These are phyloP conservation scores for Byasa hedistus DNA, from an alignment of 2,888 invertebrate species.

Conservation along the genomic window DNA sequence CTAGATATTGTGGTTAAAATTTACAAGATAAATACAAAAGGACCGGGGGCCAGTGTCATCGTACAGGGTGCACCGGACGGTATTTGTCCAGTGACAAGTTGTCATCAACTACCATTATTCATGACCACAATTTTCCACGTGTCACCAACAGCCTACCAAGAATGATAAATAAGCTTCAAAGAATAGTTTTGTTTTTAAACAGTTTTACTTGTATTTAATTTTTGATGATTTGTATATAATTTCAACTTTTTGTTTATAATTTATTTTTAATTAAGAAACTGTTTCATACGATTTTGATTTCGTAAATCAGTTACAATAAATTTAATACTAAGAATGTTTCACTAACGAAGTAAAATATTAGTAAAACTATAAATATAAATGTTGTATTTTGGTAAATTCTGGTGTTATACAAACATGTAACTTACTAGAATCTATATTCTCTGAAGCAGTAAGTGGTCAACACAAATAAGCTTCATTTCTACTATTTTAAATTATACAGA, in stretches of 20 bases:
- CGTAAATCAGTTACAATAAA: no score
- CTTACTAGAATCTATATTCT: no score
- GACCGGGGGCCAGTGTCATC: slow-evolving; percentile 30
- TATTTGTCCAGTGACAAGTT: slow-evolving; percentile 49
- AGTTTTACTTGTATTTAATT: slow-evolving; percentile 22
- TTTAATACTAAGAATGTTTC: no score
- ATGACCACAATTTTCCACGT: slow-evolving; percentile 68
- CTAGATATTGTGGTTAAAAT: slow-evolving; percentile 25
- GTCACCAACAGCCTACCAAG: slow-evolving; percentile 57
- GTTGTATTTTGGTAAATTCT: background rate
- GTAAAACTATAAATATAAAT: background rate
- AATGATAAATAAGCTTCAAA: slow-evolving; percentile 48
- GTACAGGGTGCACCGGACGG: slow-evolving; percentile 31
- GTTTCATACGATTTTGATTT: no score
- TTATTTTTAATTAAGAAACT: slow-evolving; percentile 3
- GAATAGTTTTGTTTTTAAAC: slow-evolving; percentile 11
- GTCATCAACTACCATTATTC: slow-evolving; percentile 63
- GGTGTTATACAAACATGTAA: background rate
- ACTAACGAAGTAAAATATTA: background rate
- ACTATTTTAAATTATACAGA: no score
- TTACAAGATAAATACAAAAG: slow-evolving; percentile 13
- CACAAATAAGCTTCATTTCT: no score
- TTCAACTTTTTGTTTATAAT: slow-evolving; percentile 2
- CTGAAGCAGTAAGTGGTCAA: no score
- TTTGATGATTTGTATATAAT: slow-evolving; percentile 11